Base-by-base conservation (phyloP, 2,797 vertebrate species). In the Alauda arvensis region DNA sequence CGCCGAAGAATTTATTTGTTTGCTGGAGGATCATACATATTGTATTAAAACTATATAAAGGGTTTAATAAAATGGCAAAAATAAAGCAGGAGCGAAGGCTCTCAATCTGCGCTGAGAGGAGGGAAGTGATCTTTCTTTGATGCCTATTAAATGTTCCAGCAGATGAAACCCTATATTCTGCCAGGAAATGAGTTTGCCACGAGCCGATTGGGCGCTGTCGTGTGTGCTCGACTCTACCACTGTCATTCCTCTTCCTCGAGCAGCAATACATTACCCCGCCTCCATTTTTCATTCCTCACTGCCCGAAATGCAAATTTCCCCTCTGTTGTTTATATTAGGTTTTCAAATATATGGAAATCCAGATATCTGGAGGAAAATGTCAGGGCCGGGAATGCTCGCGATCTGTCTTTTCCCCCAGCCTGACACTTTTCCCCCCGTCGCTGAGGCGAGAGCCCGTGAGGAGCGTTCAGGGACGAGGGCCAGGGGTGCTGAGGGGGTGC, bases 321-420 rank as follows among this genome's bases (percentile, higher is more conserved):
- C 96, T 97, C 97, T 96, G 95, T 97, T 97, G 97, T 97, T 98
- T 97, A 97, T 97, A 97, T 98, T 98, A 97, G 97, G 96, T 98
- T 98, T 97, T 97, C 96, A 97, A 97, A 98, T 97, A 96, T 97
- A 97, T 97, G 97, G 97, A 97, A 98, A 98, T 97, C 97, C 96
- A 95, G 96, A 95, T 96, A 96, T 96, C 96, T 95, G 95, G 95
- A 97, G 96, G 97, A 96, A 97, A 97, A 97, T 97, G 97, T 97
- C 97, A 97, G 96, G 97, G 96, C 96, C 96, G 93, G 89, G 70
- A 96, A 95, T 87, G 75, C 93, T 95, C 94, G 93, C 92, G 89
- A 97, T 96, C 96, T 96, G 96, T 97, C 96, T 97, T 97, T 92
- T 91, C 82, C 95, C 90, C 93, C 79, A 85, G 94, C 93, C 95